Evolutionary conservation across 2,797 vertebrate species (phyloP), one percentile per base, ranked within the genome.

Genomic region (Nothura maculosa): DNA sequence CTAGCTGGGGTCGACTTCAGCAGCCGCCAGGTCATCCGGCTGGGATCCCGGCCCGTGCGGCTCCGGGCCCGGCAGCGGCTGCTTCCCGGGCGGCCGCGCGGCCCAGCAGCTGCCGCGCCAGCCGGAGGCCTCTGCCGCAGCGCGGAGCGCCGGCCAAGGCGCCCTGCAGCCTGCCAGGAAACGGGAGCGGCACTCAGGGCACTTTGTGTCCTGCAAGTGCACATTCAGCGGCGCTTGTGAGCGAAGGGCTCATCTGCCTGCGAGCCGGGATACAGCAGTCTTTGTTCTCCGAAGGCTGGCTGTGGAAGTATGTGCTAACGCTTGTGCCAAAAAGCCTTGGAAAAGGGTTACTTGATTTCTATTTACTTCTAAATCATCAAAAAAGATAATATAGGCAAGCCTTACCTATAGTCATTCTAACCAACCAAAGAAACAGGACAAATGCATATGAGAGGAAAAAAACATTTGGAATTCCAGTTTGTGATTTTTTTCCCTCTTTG

Each of bases 101-200:
- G 2, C 9, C 27, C 38, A 74, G 70, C 95, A 93, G 96, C 90
- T 92, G 94, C 17, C 62, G 15, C 67, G 27, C 75, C 92, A 81
- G 81, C 81, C 81, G 3, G 6, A 5, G 25, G 73, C 69, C 34
- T 42, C 47, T 9, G 42, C 91, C 60, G 80, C 62, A 34, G 2
- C 5, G 30, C n/a, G 70, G 14, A 70, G 16, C 1, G 15, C 63
- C n/a, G 48, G 90, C 90, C 82, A 75, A 81, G 75, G 32, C 19
- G 0, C 4, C 0, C 1, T 1, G 12, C 5, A 80, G 36, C 76
- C 66, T 92, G 94, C 78, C 92, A 88, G 83, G 5, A 42, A 21
- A 57, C 14, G 12, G 21, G 60, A 82, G 50, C 93, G 88, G 84
- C 16, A 85, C 88, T 92, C 10, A 2, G 28, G 66, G 69, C 21